These are phyloP conservation scores for Oryzias melastigma DNA, from an alignment of 2,113 vertebrate species.

Conservation along the genomic window DNA sequence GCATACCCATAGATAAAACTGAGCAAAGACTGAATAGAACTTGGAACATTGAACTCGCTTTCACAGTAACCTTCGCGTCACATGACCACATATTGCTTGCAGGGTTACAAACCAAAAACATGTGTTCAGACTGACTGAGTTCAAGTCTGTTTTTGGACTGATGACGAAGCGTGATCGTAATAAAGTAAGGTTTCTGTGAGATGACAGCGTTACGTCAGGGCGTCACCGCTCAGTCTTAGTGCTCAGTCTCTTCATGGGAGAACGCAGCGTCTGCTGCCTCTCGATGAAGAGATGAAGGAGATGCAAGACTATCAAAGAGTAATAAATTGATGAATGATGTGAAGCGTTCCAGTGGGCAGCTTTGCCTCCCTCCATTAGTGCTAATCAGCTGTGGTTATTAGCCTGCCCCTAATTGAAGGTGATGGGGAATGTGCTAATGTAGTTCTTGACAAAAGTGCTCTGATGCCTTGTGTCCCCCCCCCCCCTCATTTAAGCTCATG, in stretches of 20 bases:
- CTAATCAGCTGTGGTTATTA: constrained; percentile 69
- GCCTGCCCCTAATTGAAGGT: constrained; percentile 70
- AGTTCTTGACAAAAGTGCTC: constrained; percentile 47
- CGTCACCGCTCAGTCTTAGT: not conserved
- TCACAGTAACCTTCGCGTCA: too few species aligned
- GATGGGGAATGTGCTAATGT: constrained; percentile 63
- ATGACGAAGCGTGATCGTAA: too few species aligned
- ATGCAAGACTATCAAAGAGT: constrained; percentile 49
- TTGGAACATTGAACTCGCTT: too few species aligned
- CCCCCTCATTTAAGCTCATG: constrained; percentile 20
- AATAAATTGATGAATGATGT: constrained; percentile 72
- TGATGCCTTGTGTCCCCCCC: constrained; percentile 3
- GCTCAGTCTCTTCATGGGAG: not conserved
- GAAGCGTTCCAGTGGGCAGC: constrained; percentile 50
- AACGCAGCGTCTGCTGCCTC: constrained; percentile 1
- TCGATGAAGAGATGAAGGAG: constrained; percentile 30
- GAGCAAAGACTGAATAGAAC: too few species aligned
- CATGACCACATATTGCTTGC: too few species aligned
- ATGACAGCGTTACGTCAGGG: too few species aligned
- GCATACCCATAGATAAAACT: too few species aligned
- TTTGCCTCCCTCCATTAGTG: constrained; percentile 72
- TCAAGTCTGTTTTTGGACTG: too few species aligned
- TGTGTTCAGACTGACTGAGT: too few species aligned
- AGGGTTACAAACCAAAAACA: too few species aligned
- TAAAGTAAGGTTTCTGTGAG: too few species aligned